These are phyloP conservation scores for Gryon sp. DNA, from an alignment of 1,140 invertebrate species.

Conservation along the genomic window DNA sequence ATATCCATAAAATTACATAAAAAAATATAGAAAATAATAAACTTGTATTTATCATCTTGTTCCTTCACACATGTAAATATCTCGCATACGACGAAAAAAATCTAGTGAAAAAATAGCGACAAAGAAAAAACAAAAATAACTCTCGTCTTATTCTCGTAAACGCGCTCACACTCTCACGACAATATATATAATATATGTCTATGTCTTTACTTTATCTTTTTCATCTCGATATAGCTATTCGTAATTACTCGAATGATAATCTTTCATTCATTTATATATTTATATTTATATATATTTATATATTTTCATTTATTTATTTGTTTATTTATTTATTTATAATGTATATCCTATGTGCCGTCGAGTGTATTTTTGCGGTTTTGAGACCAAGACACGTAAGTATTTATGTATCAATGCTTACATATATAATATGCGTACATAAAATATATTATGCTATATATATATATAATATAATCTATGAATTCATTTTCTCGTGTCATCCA, in stretches of 20 bases:
- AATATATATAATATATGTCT: slow-evolving; percentile 59
- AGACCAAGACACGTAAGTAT: slow-evolving; percentile 64
- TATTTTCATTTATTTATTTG: slow-evolving; percentile 10
- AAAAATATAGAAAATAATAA: slow-evolving; percentile 80
- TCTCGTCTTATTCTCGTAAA: slow-evolving; percentile 61
- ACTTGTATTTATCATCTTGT: slow-evolving; percentile 63
- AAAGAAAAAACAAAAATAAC: slow-evolving; percentile 31
- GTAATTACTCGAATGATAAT: slow-evolving; percentile 40
- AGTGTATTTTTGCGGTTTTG: slow-evolving; percentile 60
- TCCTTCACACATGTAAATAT: slow-evolving; percentile 28
- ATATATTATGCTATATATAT: slow-evolving; percentile 65
- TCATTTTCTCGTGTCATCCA: slow-evolving; percentile 35
- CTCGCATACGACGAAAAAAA: slow-evolving; percentile 40
- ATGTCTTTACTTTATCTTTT: slow-evolving; percentile 33
- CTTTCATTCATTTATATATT: slow-evolving; percentile 30
- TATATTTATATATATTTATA: slow-evolving; percentile 31
- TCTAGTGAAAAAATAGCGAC: not conserved
- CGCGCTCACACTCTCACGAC: slow-evolving; percentile 57
- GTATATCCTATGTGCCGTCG: slow-evolving; percentile 58
- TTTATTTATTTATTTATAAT: slow-evolving; percentile 41
- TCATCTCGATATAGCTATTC: slow-evolving; percentile 45
- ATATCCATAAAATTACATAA: slow-evolving; percentile 79
- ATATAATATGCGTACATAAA: slow-evolving; percentile 62
- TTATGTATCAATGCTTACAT: slow-evolving; percentile 54
- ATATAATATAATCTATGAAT: slow-evolving; percentile 53